Evolutionary conservation across 30 jellyfish, hydroid and myxozoan species (phyloP).

Genomic region (Hydractinia symbiolongicarpus): DNA sequence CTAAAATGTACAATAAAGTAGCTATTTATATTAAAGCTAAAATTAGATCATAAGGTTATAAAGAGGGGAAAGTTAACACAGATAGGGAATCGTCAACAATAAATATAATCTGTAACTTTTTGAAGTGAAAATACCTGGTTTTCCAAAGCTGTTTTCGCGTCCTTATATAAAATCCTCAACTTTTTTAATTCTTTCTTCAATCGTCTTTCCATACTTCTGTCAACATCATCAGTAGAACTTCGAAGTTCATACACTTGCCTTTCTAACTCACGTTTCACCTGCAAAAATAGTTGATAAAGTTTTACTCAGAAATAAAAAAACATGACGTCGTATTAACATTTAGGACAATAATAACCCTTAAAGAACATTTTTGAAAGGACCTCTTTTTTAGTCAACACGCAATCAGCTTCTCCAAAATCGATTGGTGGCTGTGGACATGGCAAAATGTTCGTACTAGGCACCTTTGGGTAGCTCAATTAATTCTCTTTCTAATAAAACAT

Average conservation of each 20-base stretch:
- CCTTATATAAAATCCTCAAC: slow-evolving; percentile 59
- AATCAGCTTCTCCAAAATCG: too few species aligned
- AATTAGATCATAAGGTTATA: neutral
- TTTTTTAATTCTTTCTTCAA: slow-evolving; percentile 65
- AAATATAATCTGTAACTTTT: neutral
- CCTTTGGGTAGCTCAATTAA: too few species aligned
- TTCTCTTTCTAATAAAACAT: too few species aligned
- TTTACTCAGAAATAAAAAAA: neutral
- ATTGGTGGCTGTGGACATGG: too few species aligned
- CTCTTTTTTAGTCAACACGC: too few species aligned
- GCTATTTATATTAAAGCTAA: neutral
- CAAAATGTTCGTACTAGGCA: too few species aligned
- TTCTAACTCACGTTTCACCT: slow-evolving; percentile 88
- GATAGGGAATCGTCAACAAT: neutral
- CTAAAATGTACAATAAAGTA: neutral
- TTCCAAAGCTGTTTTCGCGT: slow-evolving; percentile 86
- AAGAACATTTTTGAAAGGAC: too few species aligned
- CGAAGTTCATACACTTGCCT: slow-evolving; percentile 71
- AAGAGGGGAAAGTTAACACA: neutral
- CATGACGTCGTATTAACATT: neutral
- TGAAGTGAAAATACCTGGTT: slow-evolving; percentile 41
- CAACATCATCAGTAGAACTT: slow-evolving; percentile 60
- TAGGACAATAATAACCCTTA: too few species aligned
- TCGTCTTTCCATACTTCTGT: slow-evolving; percentile 59
- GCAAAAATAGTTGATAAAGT: neutral